Evolutionary conservation across 2,113 vertebrate genomes (phyloP), one percentile per base, ranked within the genome.

Genomic region (Aldabrachelys gigantea): DNA sequence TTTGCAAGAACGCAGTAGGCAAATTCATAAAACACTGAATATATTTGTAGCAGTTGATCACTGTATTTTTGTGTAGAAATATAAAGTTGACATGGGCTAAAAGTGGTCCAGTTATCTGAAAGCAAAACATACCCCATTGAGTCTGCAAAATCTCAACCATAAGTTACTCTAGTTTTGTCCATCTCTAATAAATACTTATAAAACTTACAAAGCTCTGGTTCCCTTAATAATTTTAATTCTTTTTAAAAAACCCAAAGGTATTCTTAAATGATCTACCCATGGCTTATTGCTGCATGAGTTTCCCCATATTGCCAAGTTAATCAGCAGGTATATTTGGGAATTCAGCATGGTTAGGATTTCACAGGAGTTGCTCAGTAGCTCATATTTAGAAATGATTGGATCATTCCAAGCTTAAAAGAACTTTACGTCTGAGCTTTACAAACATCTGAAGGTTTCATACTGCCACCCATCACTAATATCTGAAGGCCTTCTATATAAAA

Each of bases 181-280:
- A 92, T 93, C 52, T 84, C 89, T 72, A 29, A 49, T 14, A 76
- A 89, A 92, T 76, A 94, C 80, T 90, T 95, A 56, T 69, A 91
- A 92, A 93, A 78, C 13, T 27, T 24, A 80, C 52, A 47, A 50
- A 84, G 75, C 24, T 6, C 80, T 41, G 24, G 24, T 84, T 92
- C 92, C 21, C 76, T 90, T 76, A 35, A 87, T 85, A 3, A 56
- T 87, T 92, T 85, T 80, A 91, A 59, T 49, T 29, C 17, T 57
- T 57, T 2, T 79, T 44, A 44, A 44, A 44, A 44, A 44, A 44
- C 6, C 44, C 44, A 6, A 44, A 44, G 44, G 44, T 69, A 75
- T 93, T 94, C 27, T 88, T 80, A 80, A 65, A 79, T 38, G 31
- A 35, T 69, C 17, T 79, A 1, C 49, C 31, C 56, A 88, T 82